A percentile compares a stretch with the other conserved stretches of the same genome.
phyloP scores from a whole-genome alignment of 2,888 invertebrate genomes.

The Philereme transversata region DNA sequence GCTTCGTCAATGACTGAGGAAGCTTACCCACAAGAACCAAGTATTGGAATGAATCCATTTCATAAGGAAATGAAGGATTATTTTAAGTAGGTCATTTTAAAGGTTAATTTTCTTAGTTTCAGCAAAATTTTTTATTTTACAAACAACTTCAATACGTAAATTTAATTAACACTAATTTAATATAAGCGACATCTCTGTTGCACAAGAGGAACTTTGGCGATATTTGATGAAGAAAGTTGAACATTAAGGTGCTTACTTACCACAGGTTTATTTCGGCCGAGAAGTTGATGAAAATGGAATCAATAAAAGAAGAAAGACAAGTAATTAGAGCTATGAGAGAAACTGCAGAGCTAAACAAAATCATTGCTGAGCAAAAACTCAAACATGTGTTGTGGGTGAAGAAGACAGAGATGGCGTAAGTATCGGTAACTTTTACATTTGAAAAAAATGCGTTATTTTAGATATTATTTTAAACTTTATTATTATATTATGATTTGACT shows the following conservation, averaged over 20 bases:
- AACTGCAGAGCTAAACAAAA: conserved; percentile 85
- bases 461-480: background rate
- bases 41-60: conserved; percentile 46
- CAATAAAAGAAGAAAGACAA: conserved; percentile 71
- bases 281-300: conserved; percentile 70
- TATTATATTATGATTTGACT: too few relatives aligned
- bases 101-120: background rate
- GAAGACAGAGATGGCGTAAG: conserved; percentile 73
- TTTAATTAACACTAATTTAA: too few relatives aligned
- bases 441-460: background rate
- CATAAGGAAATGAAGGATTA: conserved; percentile 63
- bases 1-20: conserved; percentile 42
- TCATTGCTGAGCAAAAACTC: conserved; percentile 84
- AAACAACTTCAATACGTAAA: too few relatives aligned
- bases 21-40: conserved; percentile 16
- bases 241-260: background rate
- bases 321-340: conserved; percentile 79
- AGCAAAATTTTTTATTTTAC: too few relatives aligned
- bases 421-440: conserved; percentile 18
- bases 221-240: background rate
- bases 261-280: conserved; percentile 48
- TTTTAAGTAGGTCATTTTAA: conserved; percentile 51
- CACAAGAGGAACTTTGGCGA: conserved; percentile 6
- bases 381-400: conserved; percentile 78
- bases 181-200: conserved; percentile 30